Evolutionary conservation across 1,140 invertebrate genomes (phyloP).

Genomic region (Harlomillsia oculata): DNA sequence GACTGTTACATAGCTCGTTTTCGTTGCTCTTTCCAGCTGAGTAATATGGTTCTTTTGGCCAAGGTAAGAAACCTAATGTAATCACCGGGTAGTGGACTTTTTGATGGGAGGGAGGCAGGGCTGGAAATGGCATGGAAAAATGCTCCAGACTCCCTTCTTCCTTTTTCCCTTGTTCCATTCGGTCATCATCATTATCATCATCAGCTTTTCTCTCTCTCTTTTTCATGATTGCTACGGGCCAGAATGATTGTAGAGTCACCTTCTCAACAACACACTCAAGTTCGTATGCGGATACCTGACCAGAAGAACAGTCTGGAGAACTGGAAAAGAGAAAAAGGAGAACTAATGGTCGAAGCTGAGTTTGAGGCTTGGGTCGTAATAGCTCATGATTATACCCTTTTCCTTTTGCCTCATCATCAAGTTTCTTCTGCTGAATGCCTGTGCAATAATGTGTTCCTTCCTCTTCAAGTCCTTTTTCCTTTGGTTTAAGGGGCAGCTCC

Average conservation of each 20-base stretch:
- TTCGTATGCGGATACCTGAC: not conserved
- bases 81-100: slow-evolving; percentile 13
- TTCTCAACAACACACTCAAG: not conserved
- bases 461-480: slow-evolving; percentile 14
- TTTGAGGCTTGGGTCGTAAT: too few relatives aligned
- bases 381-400: slow-evolving; percentile 27
- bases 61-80: too few relatives aligned
- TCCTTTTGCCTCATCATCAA: slow-evolving; percentile 14
- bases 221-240: slow-evolving; percentile 19
- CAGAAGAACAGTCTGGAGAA: too few relatives aligned
- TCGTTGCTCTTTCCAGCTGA: too few relatives aligned
- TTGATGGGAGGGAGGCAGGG: slow-evolving; percentile 17
- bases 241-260: slow-evolving; percentile 13
- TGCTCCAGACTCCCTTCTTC: not conserved
- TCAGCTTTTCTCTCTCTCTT: slow-evolving; percentile 11
- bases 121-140: slow-evolving; percentile 21
- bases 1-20: too few relatives aligned
- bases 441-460: slow-evolving; percentile 6
- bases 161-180: not conserved
- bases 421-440: slow-evolving; percentile 4
- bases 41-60: too few relatives aligned
- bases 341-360: too few relatives aligned
- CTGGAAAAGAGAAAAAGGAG: too few relatives aligned
- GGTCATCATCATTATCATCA: slow-evolving; percentile 16
- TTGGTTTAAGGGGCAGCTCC: not conserved